Base-by-base conservation (phyloP, 2,797 vertebrate species). In the Lepilemur septentrionalis region DNA sequence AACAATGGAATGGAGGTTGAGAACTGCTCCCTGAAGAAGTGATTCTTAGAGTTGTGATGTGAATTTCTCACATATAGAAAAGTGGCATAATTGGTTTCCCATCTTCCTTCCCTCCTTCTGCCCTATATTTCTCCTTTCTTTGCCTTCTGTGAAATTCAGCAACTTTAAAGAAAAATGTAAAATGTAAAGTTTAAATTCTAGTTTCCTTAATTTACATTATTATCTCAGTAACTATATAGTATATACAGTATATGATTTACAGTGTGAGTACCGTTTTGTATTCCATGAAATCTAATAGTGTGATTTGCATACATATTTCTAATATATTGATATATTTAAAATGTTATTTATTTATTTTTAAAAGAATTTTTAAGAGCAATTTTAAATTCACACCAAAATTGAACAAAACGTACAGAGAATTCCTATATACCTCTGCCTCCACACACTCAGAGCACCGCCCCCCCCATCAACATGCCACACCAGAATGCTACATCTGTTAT, bases 31-130 rank as follows among this genome's bases (percentile, higher is more conserved):
- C 63, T 61, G 20, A 94, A 93, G 41, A 85, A 76, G 67, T 30
- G 22, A 63, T 95, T 97, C 63, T 89, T 94, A 41, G 46, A 94
- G 35, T 95, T 95, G 75, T 65, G 75, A 89, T 32, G 10, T 96
- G 55, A 95, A 84, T 72, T 88, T 92, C 55, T 89, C 78, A 81
- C 20, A 38, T 35, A 17, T 41, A 52, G 67, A 61, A 96, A 91
- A 85, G 41, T 88, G 63, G 12, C 32, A 93, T 79, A 95, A 85
- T 85, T 85, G 15, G 28, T 82, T 79, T 83, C n/a, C 57, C 15
- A 69, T 50, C 50, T 52, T 83, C n/a, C 4, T 73, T 13, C 2
- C 22, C 30, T 92, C 10, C 28, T 91, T 89, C 57, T 70, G 17
- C 10, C 30, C 30, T 61, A 28, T 61, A 20, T 88, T 70, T 4